Evolutionary conservation across 2,888 invertebrate genomes (phyloP), one percentile per base, ranked within the genome.

Genomic region (Cancer borealis): DNA sequence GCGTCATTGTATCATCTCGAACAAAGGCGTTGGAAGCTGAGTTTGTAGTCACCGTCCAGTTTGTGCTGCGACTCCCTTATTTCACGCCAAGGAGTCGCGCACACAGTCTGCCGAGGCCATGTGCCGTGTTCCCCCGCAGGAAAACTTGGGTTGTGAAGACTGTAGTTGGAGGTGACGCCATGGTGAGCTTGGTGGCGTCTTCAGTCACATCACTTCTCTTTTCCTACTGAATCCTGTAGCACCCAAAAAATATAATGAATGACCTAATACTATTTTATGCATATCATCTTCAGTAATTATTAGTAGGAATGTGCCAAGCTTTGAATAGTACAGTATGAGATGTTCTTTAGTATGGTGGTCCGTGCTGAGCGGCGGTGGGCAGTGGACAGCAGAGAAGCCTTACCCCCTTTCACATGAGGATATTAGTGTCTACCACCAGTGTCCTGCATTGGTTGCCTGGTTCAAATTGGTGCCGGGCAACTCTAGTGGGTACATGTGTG

Each of bases 151-250:
- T 84, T 84, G 17, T 84, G 39, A 17, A 17, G 84, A 84, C 14
- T 84, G 84, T 84, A 84, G 3, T 12, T 14, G 17, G 30, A 84
- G 39, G 84, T n/a, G 39, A 39, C 39, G 2, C 39, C 84, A 84
- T 39, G 84, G 84, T 39, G 39, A 30, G 84, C 84, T 39, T 84
- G 84, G 30, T 84, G 84, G 84, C 84, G 39, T 39, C 73, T 73
- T 39, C 39, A 84, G 39, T 84, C 84, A 84, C 84, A 84, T 73
- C 39, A 84, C 84, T 84, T 84, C 84, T 84, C 84, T 39, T 84
- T 84, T 84, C 84, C 84, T 84, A 84, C 84, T 84, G 2, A 84
- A 30, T 84, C 84, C 39, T 84, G 84, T 84, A 84, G 84, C 84
- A 84, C 84, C 84, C 84, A 39, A 84, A 17, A 84, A 84, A 84